These are phyloP conservation scores for Mythimna loreyi DNA, from an alignment of 2,888 invertebrate genomes.

Conservation along the genomic window DNA sequence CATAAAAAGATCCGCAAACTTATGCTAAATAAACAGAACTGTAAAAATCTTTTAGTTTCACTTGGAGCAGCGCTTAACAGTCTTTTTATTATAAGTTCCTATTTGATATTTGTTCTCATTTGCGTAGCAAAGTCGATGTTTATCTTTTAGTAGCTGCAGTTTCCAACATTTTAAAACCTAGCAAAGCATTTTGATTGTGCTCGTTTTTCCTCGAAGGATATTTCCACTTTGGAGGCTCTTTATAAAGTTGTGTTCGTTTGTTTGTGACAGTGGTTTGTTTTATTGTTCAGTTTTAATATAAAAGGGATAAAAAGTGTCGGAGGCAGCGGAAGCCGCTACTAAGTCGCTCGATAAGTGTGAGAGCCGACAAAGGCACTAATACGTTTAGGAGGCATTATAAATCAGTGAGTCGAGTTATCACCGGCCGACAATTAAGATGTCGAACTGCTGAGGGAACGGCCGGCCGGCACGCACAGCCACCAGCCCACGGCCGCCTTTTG, in stretches of 20 bases:
- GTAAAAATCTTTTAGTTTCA: conserved; percentile 65
- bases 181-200: conserved; percentile 23
- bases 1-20: conserved; percentile 68
- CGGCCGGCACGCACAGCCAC: conserved; percentile 59
- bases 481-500: not conserved
- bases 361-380: conserved; percentile 88
- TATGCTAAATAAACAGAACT: conserved; percentile 65
- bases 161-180: conserved; percentile 44
- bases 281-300: conserved; percentile 68
- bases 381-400: conserved; percentile 85
- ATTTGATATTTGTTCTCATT: conserved; percentile 52
- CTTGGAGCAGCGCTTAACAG: conserved; percentile 47
- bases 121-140: conserved; percentile 43
- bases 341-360: conserved; percentile 78
- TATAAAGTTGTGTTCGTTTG: conserved; percentile 52
- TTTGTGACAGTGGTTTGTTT: conserved; percentile 65
- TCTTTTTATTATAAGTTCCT: conserved; percentile 56
- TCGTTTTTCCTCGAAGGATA: conserved; percentile 34
- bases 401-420: conserved; percentile 85
- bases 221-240: conserved; percentile 38
- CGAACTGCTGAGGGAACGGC: conserved; percentile 64
- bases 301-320: conserved; percentile 68
- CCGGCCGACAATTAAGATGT: conserved; percentile 87
- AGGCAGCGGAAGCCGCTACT: conserved; percentile 82
- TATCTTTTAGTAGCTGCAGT: conserved; percentile 48